These are phyloP conservation scores for Schizaphis graminum DNA, from an alignment of 2,888 invertebrate species.

Conservation along the genomic window DNA sequence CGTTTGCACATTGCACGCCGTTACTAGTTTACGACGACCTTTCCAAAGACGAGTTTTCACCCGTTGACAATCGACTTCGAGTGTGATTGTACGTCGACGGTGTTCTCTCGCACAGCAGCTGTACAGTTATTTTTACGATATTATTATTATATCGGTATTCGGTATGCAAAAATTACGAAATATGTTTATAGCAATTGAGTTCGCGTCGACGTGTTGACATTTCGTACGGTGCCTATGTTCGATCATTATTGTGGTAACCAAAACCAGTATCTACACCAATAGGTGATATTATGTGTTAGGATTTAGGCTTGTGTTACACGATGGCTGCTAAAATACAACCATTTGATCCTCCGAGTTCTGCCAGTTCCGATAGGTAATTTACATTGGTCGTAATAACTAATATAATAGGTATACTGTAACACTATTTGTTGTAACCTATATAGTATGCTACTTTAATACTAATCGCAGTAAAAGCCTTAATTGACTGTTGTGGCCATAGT, in stretches of 20 bases:
- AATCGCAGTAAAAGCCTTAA: not conserved
- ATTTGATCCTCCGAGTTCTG: conserved; percentile 89
- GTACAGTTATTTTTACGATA: conserved; percentile 2
- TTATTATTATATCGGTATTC: not conserved
- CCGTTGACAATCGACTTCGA: not conserved
- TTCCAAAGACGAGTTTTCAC: not conserved
- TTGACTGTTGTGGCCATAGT: not conserved
- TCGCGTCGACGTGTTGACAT: not conserved
- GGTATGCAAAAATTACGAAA: not conserved
- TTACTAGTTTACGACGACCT: not conserved
- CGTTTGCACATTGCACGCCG: not conserved
- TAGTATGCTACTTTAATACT: not conserved
- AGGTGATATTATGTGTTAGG: conserved; percentile 14
- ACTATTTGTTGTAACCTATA: not conserved
- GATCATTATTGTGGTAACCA: not conserved
- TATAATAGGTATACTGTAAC: not conserved
- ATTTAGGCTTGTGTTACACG: conserved; percentile 7
- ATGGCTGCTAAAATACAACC: conserved; percentile 69
- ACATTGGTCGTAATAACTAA: not conserved
- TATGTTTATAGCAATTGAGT: not conserved
- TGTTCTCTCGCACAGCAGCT: not conserved
- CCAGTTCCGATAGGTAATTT: conserved; percentile 85
- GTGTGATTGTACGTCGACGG: not conserved
- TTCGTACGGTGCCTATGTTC: not conserved
- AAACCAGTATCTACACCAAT: not conserved